These are phyloP conservation scores for Zaprionus nigranus DNA, from an alignment of 1,140 invertebrate species.

Conservation along the genomic window DNA sequence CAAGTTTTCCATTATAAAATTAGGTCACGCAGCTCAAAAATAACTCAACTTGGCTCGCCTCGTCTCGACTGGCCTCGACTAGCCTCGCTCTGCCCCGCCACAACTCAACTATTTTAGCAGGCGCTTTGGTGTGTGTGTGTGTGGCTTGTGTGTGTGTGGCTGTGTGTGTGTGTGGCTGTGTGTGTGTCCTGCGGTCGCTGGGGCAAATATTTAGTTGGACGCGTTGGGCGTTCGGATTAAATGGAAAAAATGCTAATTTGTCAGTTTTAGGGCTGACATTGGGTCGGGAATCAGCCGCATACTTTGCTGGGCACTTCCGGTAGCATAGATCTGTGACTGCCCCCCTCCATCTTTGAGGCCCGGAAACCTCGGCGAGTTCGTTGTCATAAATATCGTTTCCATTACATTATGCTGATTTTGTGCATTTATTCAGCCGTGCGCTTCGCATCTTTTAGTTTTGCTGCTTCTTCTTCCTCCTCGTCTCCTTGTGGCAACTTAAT, in stretches of 20 bases:
- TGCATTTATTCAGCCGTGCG: conserved; percentile 75
- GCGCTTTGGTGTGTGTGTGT: conserved; percentile 37
- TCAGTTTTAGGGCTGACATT: conserved; percentile 82
- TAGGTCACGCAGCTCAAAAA: conserved; percentile 83
- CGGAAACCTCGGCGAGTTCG: conserved; percentile 2
- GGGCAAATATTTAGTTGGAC: conserved; percentile 75
- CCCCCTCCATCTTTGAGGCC: neutral
- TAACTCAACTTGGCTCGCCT: conserved; percentile 65
- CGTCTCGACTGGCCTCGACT: neutral
- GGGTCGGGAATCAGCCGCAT: conserved; percentile 43
- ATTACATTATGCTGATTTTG: conserved; percentile 83
- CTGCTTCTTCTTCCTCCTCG: conserved; percentile 32
- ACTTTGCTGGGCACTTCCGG: conserved; percentile 1
- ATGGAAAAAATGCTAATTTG: conserved; percentile 83
- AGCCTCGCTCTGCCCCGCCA: neutral
- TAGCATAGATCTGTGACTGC: neutral
- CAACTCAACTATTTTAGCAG: conserved; percentile 72
- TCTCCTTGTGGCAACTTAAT: conserved; percentile 70
- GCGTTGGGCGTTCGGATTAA: conserved; percentile 56
- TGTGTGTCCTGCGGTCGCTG: conserved; percentile 58
- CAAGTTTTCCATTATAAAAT: conserved; percentile 83
- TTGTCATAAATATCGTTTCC: conserved; percentile 82
- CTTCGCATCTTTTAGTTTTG: conserved; percentile 57
- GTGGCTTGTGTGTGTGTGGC: conserved; percentile 42
- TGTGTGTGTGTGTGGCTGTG: conserved; percentile 40